Conservation (phyloP, 2,888 invertebrate genomes). For the Elmis aenea region DNA sequence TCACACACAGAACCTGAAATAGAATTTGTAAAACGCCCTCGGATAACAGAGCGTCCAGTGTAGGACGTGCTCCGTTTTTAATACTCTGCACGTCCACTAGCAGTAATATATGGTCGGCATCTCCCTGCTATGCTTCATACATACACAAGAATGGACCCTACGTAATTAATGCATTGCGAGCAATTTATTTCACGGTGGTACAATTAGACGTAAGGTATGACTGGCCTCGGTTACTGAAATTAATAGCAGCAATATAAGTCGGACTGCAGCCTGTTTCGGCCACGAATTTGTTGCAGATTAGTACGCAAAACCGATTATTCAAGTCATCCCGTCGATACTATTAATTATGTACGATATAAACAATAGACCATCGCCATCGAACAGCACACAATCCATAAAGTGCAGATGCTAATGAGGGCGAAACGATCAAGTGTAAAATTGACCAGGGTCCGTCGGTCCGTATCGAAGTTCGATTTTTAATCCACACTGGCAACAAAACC, state of each 20-base stretch:
- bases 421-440: too few species aligned
- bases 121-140: constrained; percentile 36
- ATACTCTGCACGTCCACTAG: constrained; percentile 40
- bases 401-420: too few species aligned
- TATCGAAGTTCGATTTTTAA: too few species aligned
- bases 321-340: too few species aligned
- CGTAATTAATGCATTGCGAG: constrained; percentile 44
- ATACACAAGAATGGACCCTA: constrained; percentile 32
- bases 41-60: constrained; percentile 19
- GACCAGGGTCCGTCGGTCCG: too few species aligned
- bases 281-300: constrained; percentile 27
- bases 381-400: too few species aligned
- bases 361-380: too few species aligned
- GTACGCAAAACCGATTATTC: too few species aligned
- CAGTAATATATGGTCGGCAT: constrained; percentile 32
- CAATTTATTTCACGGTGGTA: constrained; percentile 43
- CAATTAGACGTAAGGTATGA: constrained; percentile 42
- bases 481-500: too few species aligned
- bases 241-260: constrained; percentile 49
- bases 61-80: constrained; percentile 53
- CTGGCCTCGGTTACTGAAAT: constrained; percentile 39
- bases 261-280: constrained; percentile 41
- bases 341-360: too few species aligned
- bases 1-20: too few species aligned
- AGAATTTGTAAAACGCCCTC: constrained; percentile 18